Evolutionary conservation across 2,113 vertebrate species (phyloP), one percentile per base, ranked within the genome.

Genomic region (Chrysochloris asiatica): DNA sequence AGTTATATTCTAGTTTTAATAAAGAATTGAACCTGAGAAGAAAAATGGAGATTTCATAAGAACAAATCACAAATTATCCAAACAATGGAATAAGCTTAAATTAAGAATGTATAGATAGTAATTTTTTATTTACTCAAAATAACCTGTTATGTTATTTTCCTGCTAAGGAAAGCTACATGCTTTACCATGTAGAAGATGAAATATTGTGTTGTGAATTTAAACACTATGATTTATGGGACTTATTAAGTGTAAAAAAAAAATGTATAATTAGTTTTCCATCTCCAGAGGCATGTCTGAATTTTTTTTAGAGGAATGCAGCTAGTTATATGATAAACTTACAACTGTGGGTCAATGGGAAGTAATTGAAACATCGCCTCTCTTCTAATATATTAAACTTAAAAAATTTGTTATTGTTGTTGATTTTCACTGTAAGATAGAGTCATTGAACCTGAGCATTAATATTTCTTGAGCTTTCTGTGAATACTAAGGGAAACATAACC

Each of bases 151-250:
- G 65, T 10, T 80, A 85, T 24, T 86, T 88, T 93, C 5, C 67
- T 82, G 28, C 76, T 77, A 76, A 69, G 52, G 9, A 89, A 94
- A 94, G 76, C 63, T 85, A 79, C 1, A 8, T 56, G 50, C 85
- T 88, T 14, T n/a, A 83, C 83, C 59, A 41, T 43, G 41, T 84
- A 76, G 61, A 33, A 72, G 78, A 94, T 92, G 71, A 96, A 17
- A 47, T 90, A 80, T 11, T 48, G 4, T 87, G 82, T 85, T 94
- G 17, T 17, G 93, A 86, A 96, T 94, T 96, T 95, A 95, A 95
- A 73, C 2, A 50, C 79, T 80, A 78, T 96, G 84, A 94, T 95
- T 95, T 95, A 93, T 93, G 90, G n/a, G 86, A 72, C 33, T 93
- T 82, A 95, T 91, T 94, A 95, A 95, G 33, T 38, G 48, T 92